Base-by-base conservation (phyloP, 2,888 invertebrate genomes). In the Parthenolecanium corni region DNA sequence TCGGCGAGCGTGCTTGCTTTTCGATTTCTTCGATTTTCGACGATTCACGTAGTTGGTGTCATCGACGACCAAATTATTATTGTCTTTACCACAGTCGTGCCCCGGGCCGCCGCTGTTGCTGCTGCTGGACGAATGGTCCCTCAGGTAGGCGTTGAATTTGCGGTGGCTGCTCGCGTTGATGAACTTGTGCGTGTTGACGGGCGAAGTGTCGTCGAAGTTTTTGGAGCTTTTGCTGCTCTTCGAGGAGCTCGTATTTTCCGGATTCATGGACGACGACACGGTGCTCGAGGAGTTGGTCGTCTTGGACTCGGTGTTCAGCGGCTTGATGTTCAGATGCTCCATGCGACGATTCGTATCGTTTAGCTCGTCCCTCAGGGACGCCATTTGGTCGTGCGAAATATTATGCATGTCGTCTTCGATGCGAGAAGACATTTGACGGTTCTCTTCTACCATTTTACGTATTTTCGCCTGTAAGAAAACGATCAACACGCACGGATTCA, bases 401-500 rank as follows among this genome's bases (percentile, higher is more conserved):
- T 80, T 78, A 69, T 82, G 82, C 70, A 83, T 80, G 73, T 83
- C 82, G 65, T 74, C 74, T 72, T 78, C 78, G 64, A 81, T 77
- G 69, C 78, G 76, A 38, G 74, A 71, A 20, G 76, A 76, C 64
- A 77, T 70, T 66, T 75, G 74, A 18, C 62, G 64, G 78, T 89
- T 88, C 79, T 89, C 89, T 77, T 89, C 89, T 73, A 89, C 88
- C 89, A 89, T 89, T 78, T 85, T 87, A 78, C 86, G 82, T 74
- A 86, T 83, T 80, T 85, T 85, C 76, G 81, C 81, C 83, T 86
- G 77, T 6, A 61, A 52, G n/a, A 25, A 25, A 46, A 61, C n/a
- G 38, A 49, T 47, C 44, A 31, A 31, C 31, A 31, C 31, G 31
- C 9, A 6, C 31, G 31, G 9, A 31, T 31, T 31, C 4, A 31